These are phyloP conservation scores for Suricata suricatta DNA, from an alignment of 2,113 vertebrate genomes.

Conservation along the genomic window DNA sequence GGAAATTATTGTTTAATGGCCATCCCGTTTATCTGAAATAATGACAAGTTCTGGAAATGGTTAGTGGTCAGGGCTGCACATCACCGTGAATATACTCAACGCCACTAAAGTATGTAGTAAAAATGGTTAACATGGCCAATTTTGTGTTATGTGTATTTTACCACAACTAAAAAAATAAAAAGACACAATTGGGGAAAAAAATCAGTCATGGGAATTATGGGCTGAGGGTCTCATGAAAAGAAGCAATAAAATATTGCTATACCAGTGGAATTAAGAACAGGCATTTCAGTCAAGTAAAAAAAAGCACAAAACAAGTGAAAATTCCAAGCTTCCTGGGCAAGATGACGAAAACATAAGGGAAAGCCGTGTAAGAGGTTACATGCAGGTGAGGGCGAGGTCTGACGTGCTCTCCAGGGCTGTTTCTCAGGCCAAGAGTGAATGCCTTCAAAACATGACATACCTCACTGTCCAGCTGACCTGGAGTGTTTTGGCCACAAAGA, in stretches of 20 bases:
- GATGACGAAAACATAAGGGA: conserved; percentile 6
- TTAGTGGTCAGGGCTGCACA: not conserved
- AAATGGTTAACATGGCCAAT: not conserved
- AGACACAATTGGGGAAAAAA: not conserved
- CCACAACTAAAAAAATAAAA: not conserved
- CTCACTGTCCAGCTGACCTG: not conserved
- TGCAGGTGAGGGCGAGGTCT: not conserved
- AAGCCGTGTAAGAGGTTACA: fast-evolving
- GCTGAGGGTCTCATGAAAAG: not conserved
- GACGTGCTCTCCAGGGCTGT: not conserved
- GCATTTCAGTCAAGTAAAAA: conserved; percentile 31
- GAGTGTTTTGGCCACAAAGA: conserved; percentile 8
- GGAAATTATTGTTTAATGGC: too few relatives aligned
- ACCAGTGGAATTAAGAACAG: not conserved
- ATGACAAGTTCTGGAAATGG: not conserved
- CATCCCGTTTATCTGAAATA: not conserved
- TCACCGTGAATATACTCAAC: not conserved
- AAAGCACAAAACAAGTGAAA: not conserved
- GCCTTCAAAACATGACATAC: not conserved
- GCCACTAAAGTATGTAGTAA: not conserved
- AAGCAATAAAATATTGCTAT: not conserved
- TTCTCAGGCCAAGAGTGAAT: not conserved
- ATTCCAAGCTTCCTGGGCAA: conserved; percentile 18
- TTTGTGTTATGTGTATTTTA: not conserved
- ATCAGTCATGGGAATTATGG: not conserved